Base-by-base conservation (phyloP, 2,888 invertebrate genomes). In the Heliconius erato region DNA sequence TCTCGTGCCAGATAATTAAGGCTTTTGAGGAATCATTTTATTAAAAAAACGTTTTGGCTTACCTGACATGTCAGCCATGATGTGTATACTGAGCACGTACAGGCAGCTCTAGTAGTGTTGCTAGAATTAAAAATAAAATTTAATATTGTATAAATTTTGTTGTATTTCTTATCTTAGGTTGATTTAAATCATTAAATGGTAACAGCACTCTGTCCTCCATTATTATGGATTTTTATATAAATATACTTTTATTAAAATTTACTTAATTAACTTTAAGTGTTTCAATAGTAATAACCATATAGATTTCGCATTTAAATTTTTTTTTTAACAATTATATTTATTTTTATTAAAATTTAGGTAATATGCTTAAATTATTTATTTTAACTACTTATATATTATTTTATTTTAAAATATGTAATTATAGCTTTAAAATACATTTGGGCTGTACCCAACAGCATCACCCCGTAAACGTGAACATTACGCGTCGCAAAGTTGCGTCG, bases 1-100 rank as follows among this genome's bases (percentile, higher is more conserved):
- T 95, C 95, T 94, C 93, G 94, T 92, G 94, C 91, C 92, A 89
- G 95, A 95, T 96, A 95, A 95, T 96, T 95, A 94, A 93, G 94
- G 94, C 89, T 91, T 93, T 92, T 90, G 92, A 90, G 91, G 92
- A 93, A 92, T 91, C 91, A 91, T 92, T 93, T 93, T 91, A 91
- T 92, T 90, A 91, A 88, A 89, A 93, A 92, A 92, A 93, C 89
- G 91, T 92, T 94, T 93, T 89, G 92, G 91, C 89, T 94, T 96
- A 96, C 95, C 95, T 96, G 95, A 90, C 91, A 88, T 93, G 92
- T 93, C 93, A 92, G 91, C 77, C 63, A 67, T 67, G 93, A 91
- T 88, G 71, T 26, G 71, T 71, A 71, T 16, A 89, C 88, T 87
- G 83, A 40, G 80, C 83, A 81, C 82, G 84, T 92, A 94, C 91